These are phyloP conservation scores for Neopipo cinnamomea DNA, from an alignment of 2,113 vertebrate genomes.

Conservation along the genomic window DNA sequence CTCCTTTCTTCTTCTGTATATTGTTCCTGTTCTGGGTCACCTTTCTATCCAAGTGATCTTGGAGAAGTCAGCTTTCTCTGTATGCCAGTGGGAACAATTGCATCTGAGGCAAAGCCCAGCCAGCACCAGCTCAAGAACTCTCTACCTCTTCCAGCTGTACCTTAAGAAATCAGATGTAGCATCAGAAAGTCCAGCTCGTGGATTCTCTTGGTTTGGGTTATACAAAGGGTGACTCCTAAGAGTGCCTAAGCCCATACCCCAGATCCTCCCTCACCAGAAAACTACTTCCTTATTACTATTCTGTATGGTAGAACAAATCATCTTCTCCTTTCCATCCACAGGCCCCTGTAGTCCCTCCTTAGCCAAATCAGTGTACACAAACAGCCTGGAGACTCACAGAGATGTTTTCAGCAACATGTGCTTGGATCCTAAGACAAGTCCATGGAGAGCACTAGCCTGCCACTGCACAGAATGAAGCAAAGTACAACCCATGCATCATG, in stretches of 20 bases:
- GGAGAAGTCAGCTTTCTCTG: background rate
- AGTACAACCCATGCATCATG: background rate
- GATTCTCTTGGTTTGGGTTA: background rate
- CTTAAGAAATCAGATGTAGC: background rate
- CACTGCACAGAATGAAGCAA: background rate
- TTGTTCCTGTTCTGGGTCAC: background rate
- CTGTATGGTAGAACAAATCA: background rate
- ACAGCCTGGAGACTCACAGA: background rate
- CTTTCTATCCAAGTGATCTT: background rate
- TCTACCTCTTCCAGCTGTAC: background rate
- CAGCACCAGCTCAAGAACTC: background rate
- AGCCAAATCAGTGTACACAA: fast-evolving
- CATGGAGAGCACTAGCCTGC: background rate
- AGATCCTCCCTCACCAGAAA: background rate
- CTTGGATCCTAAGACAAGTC: background rate
- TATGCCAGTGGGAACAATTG: background rate
- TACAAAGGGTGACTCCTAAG: background rate
- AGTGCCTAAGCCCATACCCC: background rate
- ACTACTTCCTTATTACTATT: background rate
- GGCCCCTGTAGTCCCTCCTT: background rate
- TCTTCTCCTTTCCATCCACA: background rate
- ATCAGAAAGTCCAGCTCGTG: background rate
- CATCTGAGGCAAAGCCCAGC: background rate
- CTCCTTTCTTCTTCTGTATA: background rate
- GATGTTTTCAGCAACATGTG: fast-evolving